Evolutionary conservation across 2,888 invertebrate species (phyloP).

Genomic region (Syrista parreyssii): DNA sequence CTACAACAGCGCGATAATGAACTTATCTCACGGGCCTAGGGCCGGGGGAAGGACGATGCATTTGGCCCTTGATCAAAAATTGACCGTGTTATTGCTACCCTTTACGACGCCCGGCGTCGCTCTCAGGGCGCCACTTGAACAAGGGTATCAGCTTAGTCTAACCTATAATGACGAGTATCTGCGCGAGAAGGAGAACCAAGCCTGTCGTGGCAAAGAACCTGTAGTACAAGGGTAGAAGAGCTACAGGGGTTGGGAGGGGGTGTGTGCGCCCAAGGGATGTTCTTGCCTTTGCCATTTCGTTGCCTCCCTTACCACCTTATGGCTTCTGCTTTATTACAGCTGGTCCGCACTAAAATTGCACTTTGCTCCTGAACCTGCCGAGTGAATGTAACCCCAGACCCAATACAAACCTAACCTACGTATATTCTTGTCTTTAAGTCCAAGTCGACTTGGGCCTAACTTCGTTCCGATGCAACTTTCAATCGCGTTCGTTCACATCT

Average conservation of each 20-base stretch:
- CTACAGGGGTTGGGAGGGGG: background rate
- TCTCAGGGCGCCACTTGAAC: background rate
- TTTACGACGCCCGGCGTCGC: background rate
- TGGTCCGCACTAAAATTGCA: background rate
- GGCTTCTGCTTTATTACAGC: background rate
- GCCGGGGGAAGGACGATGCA: background rate
- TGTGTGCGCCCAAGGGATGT: background rate
- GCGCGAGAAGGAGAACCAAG: background rate
- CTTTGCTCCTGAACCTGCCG: background rate
- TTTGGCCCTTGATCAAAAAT: slow-evolving; percentile 1
- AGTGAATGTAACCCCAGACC: background rate
- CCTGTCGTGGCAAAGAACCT: background rate
- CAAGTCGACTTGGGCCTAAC: background rate
- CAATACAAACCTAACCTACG: background rate
- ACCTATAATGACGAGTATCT: background rate
- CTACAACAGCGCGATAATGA: background rate
- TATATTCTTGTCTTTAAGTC: background rate
- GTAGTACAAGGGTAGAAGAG: background rate
- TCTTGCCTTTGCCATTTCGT: background rate
- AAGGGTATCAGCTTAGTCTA: background rate
- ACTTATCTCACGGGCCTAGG: background rate
- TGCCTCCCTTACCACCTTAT: background rate
- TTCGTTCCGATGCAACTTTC: too few relatives aligned
- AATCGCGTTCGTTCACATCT: too few relatives aligned
- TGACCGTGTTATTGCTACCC: background rate